These are phyloP conservation scores for Eublepharis macularius DNA, from an alignment of 2,113 vertebrate species.

Conservation along the genomic window DNA sequence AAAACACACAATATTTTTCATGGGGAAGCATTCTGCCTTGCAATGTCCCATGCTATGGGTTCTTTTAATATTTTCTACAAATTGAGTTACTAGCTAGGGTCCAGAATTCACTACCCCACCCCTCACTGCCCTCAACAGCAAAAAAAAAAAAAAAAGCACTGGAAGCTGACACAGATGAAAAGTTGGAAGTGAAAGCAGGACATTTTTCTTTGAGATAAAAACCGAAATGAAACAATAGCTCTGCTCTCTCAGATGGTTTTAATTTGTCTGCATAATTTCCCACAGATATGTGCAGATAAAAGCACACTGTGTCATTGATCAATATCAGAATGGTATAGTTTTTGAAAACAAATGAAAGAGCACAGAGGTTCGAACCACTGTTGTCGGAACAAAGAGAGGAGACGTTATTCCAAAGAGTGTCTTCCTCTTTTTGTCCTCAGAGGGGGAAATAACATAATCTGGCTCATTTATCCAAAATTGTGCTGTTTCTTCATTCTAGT, in stretches of 20 bases:
- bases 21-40: neutral
- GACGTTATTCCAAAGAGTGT: neutral
- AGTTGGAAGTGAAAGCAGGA: slow-evolving; percentile 25
- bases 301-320: neutral
- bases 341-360: neutral
- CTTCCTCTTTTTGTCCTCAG: fast-evolving
- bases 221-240: neutral
- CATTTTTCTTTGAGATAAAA: neutral
- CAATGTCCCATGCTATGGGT: neutral
- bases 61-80: neutral
- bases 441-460: neutral
- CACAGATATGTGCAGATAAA: neutral
- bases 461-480: neutral
- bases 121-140: neutral
- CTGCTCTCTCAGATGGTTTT: slow-evolving; percentile 36
- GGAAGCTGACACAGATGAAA: neutral
- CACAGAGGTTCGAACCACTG: neutral
- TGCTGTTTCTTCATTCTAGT: neutral
- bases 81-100: neutral
- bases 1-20: neutral
- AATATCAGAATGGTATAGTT: slow-evolving; percentile 26
- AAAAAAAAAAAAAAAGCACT: slow-evolving; percentile 14
- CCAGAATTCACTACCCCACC: neutral
- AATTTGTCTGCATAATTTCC: slow-evolving; percentile 38
- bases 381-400: neutral